A percentile compares a stretch with the other conserved stretches of the same genome.
Evolutionary conservation across 2,113 vertebrate genomes (phyloP).

Genomic region (Galeopterus variegatus): DNA sequence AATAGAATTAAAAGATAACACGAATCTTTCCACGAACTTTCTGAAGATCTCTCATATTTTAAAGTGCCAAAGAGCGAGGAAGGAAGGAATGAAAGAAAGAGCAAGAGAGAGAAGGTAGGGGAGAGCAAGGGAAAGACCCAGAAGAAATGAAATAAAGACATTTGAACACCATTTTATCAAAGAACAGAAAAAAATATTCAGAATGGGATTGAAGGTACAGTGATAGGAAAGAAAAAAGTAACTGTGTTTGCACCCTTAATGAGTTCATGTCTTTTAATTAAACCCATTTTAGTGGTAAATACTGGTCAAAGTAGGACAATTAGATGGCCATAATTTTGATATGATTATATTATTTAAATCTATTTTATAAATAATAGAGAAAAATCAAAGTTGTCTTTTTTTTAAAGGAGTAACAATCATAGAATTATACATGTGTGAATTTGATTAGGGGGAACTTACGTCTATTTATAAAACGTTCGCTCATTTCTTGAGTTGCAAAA

Average conservation of each 20-base stretch:
- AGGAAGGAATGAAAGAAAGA: neutral
- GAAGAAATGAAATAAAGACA: neutral
- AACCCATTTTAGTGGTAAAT: neutral
- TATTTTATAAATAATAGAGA: constrained; percentile 20
- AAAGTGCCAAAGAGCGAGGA: neutral
- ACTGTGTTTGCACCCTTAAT: neutral
- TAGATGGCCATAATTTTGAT: neutral
- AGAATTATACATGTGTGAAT: neutral
- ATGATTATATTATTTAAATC: neutral
- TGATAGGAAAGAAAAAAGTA: neutral
- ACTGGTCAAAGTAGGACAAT: neutral
- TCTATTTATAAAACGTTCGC: constrained; percentile 45
- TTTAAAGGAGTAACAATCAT: neutral
- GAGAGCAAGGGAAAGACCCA: neutral
- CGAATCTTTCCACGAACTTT: too few species aligned
- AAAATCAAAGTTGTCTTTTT: neutral
- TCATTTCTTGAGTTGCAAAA: constrained; percentile 34
- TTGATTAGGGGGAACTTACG: neutral
- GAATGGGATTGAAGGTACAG: neutral
- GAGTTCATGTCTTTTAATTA: neutral
- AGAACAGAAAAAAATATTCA: neutral
- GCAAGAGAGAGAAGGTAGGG: neutral
- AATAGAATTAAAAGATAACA: too few species aligned
- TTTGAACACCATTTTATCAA: neutral
- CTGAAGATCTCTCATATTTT: neutral